Evolutionary conservation across 2,888 invertebrate species (phyloP), one percentile per base, ranked within the genome.

Genomic region (Anthophora plumipes): DNA sequence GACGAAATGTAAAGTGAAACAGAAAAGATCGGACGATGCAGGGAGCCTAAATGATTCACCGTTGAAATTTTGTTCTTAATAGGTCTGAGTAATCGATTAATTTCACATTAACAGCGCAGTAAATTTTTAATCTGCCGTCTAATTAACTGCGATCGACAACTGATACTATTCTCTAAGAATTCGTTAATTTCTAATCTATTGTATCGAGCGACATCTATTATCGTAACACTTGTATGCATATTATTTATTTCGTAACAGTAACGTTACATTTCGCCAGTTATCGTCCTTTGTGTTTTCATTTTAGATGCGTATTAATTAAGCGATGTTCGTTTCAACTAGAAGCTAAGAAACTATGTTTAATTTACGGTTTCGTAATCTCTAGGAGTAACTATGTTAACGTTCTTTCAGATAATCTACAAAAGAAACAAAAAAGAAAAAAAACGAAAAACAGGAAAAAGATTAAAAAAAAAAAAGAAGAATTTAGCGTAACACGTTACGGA

Each of bases 321-420:
- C 37, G 22, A 14, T 31, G 37, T 59, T 74, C 37, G 14, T 22
- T 31, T 39, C 25, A 50, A 14, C 14, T 57, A 48, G 46, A 55
- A 63, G 20, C 12, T 60, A 41, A 75, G 39, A 25, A 39, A 20
- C 17, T 55, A 64, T 46, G 14, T 39, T 73, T 39, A 22, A 17
- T 59, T 57, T 60, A 22, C 41, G 52, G 22, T 9, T 60, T 63
- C 60, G 25, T 69, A 63, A 25, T 57, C 20, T 22, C 20, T 66
- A 72, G 22, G 14, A 50, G 52, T 31, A 63, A 63, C 37, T 50
- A 48, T 46, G 70, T 63, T 60, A 52, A 43, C 22, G 31, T 64
- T 73, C 63, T 73, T 25, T 48, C 22, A 55, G 22, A 50, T 39
- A 50, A 12, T 43, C 54, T 31, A 11, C 11, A 20, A 31, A 37